Evolutionary conservation across 1,140 invertebrate genomes (phyloP).

Genomic region (Lucilia sericata): DNA sequence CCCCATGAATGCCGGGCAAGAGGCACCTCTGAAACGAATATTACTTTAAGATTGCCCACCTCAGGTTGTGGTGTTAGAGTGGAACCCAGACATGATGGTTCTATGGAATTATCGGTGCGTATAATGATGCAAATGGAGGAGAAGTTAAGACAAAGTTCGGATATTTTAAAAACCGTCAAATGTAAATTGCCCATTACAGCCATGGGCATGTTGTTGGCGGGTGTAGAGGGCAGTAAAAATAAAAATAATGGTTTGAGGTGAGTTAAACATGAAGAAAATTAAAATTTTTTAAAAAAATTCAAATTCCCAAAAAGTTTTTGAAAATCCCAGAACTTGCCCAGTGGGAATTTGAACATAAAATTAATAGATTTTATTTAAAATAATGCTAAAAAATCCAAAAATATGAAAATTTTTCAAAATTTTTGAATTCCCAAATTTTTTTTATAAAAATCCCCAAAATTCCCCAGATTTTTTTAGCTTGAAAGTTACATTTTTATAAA

Average conservation of each 20-base stretch:
- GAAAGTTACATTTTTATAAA: no score
- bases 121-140: slow-evolving; percentile 79
- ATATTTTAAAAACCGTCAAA: slow-evolving; percentile 74
- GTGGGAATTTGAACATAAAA: no score
- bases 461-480: no score
- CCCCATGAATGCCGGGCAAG: slow-evolving; percentile 73
- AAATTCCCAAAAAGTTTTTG: no score
- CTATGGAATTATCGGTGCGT: slow-evolving; percentile 73
- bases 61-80: slow-evolving; percentile 78
- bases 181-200: slow-evolving; percentile 67
- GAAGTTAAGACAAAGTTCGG: slow-evolving; percentile 76
- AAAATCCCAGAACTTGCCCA: no score
- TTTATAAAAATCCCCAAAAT: no score
- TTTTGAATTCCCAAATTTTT: no score
- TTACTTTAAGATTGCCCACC: slow-evolving; percentile 73
- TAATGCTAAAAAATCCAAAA: no score
- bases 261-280: no score
- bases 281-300: no score
- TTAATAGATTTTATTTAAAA: background rate
- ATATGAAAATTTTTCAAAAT: background rate
- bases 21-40: slow-evolving; percentile 67
- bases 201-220: slow-evolving; percentile 60
- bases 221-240: background rate
- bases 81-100: slow-evolving; percentile 67
- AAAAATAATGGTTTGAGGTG: no score